Conservation (phyloP, 2,888 invertebrate genomes). For the Calephelis perditalis region DNA sequence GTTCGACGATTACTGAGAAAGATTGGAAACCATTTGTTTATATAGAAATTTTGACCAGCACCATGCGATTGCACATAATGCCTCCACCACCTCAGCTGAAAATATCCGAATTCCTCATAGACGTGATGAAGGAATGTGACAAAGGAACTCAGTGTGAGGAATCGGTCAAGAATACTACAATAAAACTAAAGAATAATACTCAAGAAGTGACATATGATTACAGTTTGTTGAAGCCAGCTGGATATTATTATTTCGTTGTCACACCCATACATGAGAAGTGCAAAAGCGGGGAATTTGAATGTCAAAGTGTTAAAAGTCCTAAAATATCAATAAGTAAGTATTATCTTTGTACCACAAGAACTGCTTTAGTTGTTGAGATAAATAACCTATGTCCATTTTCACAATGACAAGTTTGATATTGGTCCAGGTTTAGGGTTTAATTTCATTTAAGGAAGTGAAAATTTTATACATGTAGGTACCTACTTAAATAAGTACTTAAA, state of each 20-base stretch:
- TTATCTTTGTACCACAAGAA: too few relatives aligned
- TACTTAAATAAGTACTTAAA: too few relatives aligned
- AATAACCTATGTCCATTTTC: too few relatives aligned
- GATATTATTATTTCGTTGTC: conserved; percentile 56
- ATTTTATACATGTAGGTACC: too few relatives aligned
- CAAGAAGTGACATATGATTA: conserved; percentile 56
- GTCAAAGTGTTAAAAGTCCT: conserved; percentile 54
- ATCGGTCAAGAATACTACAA: conserved; percentile 34
- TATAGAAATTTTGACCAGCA: conserved; percentile 54
- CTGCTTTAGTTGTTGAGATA: too few relatives aligned
- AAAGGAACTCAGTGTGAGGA: conserved; percentile 37
- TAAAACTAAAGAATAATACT: conserved; percentile 39
- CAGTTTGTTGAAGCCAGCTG: conserved; percentile 47
- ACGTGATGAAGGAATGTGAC: conserved; percentile 44
- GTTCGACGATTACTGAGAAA: conserved; percentile 45
- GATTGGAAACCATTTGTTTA: conserved; percentile 68
- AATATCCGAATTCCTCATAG: conserved; percentile 48
- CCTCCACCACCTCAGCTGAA: conserved; percentile 53
- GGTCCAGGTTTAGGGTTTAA: too few relatives aligned
- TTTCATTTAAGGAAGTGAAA: too few relatives aligned
- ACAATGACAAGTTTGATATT: too few relatives aligned
- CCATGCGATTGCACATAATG: conserved; percentile 55
- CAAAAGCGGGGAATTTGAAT: conserved; percentile 32
- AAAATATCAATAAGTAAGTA: conserved; percentile 60
- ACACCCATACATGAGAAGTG: conserved; percentile 52